Percentiles rank a stretch among this genome's conserved stretches.
Conservation (phyloP, 2,797 vertebrate genomes). For the Cryptoblepharus egeriae region DNA sequence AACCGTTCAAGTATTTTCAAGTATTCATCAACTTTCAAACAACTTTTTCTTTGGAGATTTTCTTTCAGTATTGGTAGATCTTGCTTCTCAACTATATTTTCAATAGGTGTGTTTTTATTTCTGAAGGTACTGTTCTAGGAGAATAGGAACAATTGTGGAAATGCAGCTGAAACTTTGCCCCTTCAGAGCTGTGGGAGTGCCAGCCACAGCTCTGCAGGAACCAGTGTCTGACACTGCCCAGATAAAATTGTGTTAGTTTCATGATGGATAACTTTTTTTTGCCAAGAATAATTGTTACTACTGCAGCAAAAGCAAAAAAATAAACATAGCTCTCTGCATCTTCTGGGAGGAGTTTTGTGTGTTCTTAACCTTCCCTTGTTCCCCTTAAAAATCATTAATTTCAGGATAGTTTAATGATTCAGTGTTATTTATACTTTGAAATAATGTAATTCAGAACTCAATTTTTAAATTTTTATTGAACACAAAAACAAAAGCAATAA, state of each 20-base stretch:
- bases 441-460: neutral
- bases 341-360: neutral
- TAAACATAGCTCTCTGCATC: neutral
- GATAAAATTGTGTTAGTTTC: neutral
- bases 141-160: neutral
- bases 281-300: no score
- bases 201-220: neutral
- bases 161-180: neutral
- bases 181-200: neutral
- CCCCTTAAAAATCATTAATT: neutral
- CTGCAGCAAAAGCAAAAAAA: neutral
- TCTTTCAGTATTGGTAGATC: neutral
- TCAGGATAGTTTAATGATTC: neutral
- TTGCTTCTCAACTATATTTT: neutral
- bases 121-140: neutral
- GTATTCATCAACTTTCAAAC: neutral
- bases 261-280: no score
- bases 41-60: neutral
- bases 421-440: neutral
- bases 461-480: constrained; percentile 9
- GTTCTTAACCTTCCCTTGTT: neutral
- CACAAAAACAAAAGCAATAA: constrained; percentile 49
- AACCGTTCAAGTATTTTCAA: neutral
- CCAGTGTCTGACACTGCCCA: neutral
- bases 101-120: neutral